These are phyloP conservation scores for Spilogale gracilis DNA, from an alignment of 2,113 vertebrate genomes.

Conservation along the genomic window DNA sequence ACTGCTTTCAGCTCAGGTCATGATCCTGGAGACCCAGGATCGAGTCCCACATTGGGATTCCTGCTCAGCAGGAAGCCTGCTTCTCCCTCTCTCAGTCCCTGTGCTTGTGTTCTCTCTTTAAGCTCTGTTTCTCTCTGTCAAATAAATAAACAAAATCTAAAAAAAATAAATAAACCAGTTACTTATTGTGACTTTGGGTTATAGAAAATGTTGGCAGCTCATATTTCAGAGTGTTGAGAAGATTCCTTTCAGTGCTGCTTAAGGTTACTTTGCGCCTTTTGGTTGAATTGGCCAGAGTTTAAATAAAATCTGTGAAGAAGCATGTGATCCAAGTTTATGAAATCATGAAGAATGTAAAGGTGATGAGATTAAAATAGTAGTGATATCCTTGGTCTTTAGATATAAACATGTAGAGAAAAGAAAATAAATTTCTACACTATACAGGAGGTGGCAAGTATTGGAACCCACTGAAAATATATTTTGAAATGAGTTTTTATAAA, in stretches of 20 bases:
- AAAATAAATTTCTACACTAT: not conserved
- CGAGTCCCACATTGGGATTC: too few species aligned
- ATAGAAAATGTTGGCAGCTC: not conserved
- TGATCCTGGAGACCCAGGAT: too few species aligned
- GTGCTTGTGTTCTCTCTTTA: too few species aligned
- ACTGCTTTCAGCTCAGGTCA: too few species aligned
- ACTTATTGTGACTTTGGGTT: not conserved
- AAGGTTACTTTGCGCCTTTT: not conserved
- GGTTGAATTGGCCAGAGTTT: conserved; percentile 5
- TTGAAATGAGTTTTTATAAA: conserved; percentile 40
- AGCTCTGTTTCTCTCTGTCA: too few species aligned
- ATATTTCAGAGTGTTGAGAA: conserved; percentile 6
- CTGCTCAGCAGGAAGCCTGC: too few species aligned
- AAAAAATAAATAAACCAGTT: not conserved
- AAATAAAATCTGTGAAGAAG: not conserved
- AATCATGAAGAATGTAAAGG: conserved; percentile 22
- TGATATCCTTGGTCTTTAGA: not conserved
- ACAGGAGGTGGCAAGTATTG: not conserved
- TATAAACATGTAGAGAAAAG: not conserved
- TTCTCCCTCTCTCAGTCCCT: too few species aligned
- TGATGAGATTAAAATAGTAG: not conserved
- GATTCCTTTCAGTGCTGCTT: not conserved
- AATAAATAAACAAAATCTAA: too few species aligned
- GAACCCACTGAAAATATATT: not conserved
- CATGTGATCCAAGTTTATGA: not conserved